phyloP scores from a whole-genome alignment of 2,888 invertebrate species.

The Platerodrilus igneus region DNA sequence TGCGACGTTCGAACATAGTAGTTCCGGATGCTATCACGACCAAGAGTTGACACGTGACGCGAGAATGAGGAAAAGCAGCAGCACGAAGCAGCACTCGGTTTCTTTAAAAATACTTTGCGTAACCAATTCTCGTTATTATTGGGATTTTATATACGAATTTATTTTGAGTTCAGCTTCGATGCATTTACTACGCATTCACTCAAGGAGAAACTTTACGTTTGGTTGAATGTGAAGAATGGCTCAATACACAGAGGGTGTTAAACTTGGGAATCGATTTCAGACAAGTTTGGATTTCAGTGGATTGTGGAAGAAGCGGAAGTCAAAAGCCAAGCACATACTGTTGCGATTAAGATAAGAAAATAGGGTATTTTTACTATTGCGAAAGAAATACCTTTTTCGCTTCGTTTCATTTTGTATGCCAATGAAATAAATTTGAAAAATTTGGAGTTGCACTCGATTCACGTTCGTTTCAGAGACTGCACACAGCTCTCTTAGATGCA shows the following conservation, averaged over 20 bases:
- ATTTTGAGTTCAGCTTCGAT: conserved; percentile 30
- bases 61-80: too few relatives aligned
- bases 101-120: too few relatives aligned
- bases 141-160: too few relatives aligned
- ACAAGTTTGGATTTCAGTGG: conserved; percentile 25
- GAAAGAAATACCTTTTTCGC: conserved; percentile 9
- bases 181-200: conserved; percentile 42
- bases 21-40: conserved; percentile 33
- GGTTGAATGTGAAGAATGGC: conserved; percentile 46
- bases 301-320: conserved; percentile 16
- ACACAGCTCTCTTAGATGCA: too few relatives aligned
- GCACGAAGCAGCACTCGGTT: too few relatives aligned
- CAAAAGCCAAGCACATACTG: conserved; percentile 19
- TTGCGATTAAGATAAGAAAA: conserved; percentile 18
- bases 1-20: too few relatives aligned
- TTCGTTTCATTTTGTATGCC: conserved; percentile 2
- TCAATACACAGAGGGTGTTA: conserved; percentile 41
- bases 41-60: conserved; percentile 32
- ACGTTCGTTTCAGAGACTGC: too few relatives aligned
- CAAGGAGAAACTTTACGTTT: conserved; percentile 45
- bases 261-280: conserved; percentile 31
- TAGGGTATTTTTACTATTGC: conserved; percentile 10
- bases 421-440: too few relatives aligned
- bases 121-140: conserved; percentile 5
- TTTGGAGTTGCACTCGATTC: too few relatives aligned